Base-by-base conservation (phyloP, 92 coral and sea anemone genomes). In the Palythoa grandis region DNA sequence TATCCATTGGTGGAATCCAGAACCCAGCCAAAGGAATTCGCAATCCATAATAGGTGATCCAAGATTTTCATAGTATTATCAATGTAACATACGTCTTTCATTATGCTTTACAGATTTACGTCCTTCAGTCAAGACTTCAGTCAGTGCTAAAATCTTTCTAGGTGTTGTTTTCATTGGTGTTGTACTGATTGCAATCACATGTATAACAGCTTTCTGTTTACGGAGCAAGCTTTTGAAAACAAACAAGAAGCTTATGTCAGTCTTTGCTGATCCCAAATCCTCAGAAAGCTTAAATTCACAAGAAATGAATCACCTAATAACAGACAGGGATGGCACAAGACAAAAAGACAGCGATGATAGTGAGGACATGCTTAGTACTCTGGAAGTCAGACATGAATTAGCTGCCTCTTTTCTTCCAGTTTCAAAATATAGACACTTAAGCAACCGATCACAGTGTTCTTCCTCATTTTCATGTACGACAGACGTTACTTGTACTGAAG, bases 361-460 rank as follows among this genome's bases (percentile, higher is more conserved):
- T 14, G 61, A 39, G 15, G 82, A 76, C 1, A 25, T 58, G 1
- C 0, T 7, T 7, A 3, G 29, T 12, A 11, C 82, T 4, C 23
- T 16, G 67, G 15, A 15, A 5, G 14, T 25, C 3, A 76, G 48
- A 6, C 66, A 76, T 12, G 23, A 25, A 54, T 53, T 29, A 16
- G 37, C 67, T 14, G 52, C 65, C 2, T 76, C 80, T 1, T 17
- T 65, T 52, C 47, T 76, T 52, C 80, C 80, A 25, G 40, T 22
- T 23, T 29, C 20, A 11, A 76, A 76, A 16, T 76, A 76, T 22
- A 53, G 82, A 29, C 66, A 52, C 82, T 54, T 76, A 2, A 76
- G 82, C 67, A 8, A 6, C 53, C 82, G 92, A 16, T 89, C 92
- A 11, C 92, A 86, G 77, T 72, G 87, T 74, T 89, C 92, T 16